These are phyloP conservation scores for Oedothorax gibbosus DNA, from an alignment of 1,140 invertebrate genomes.

Conservation along the genomic window DNA sequence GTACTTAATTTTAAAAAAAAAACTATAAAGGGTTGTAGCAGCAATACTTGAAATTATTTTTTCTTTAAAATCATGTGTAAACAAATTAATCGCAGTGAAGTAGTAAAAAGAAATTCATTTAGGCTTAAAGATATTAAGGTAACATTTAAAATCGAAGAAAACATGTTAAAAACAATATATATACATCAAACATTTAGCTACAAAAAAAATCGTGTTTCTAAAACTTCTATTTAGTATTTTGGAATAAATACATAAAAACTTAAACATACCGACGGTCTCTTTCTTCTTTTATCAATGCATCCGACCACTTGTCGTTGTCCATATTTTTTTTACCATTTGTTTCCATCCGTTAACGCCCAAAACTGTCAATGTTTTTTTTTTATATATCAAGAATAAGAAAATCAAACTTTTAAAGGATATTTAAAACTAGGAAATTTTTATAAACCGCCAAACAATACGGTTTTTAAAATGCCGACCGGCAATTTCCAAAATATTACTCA, in stretches of 20 bases:
- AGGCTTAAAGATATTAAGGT: neutral
- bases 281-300: conserved; percentile 31
- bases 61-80: neutral
- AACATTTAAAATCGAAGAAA: neutral
- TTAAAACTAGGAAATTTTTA: too few relatives aligned
- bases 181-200: neutral
- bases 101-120: neutral
- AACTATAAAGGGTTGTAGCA: too few relatives aligned
- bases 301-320: conserved; percentile 40
- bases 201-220: neutral
- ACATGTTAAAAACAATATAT: neutral
- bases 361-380: too few relatives aligned
- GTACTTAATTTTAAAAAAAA: too few relatives aligned
- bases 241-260: neutral
- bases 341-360: conserved; percentile 7
- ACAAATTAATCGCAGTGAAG: neutral
- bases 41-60: too few relatives aligned
- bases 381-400: too few relatives aligned
- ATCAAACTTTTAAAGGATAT: too few relatives aligned
- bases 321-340: conserved; percentile 32
- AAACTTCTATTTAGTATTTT: neutral
- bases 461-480: too few relatives aligned
- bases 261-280: conserved; percentile 38
- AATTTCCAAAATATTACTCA: too few relatives aligned
- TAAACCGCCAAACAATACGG: too few relatives aligned